Evolutionary conservation across 2,113 vertebrate species (phyloP), one percentile per base, ranked within the genome.

Genomic region (Microcebus murinus): DNA sequence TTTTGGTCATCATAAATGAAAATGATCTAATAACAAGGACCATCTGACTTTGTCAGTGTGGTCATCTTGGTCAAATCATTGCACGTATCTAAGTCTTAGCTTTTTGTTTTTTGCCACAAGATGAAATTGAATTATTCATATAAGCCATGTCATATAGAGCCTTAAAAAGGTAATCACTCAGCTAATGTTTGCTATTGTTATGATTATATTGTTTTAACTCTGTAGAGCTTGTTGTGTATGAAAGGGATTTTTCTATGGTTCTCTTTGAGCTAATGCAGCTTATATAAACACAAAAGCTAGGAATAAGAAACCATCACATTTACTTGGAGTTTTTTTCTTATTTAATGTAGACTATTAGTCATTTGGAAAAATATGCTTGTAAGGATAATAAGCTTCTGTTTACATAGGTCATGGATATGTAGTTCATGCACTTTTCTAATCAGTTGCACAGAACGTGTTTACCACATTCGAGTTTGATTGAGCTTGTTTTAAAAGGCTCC

Each of bases 401-500:
- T 91, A 55, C 55, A 93, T 65, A 45, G 20, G 3, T 21, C 18
- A 71, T 11, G 76, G 34, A 27, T 73, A 67, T 74, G 91, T 76
- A 52, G 10, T 45, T 29, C 31, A 45, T 31, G 18, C 8, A 9
- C n/a, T 50, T 86, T 87, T 42, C n/a, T 95, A 76, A 83, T 95
- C 55, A 93, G 52, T 59, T 91, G 50, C 15, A 34, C 59, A 87
- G 63, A 82, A 94, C 71, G 18, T 86, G 11, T 68, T 84, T 36
- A 81, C 11, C 89, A 9, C 50, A 13, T 92, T 93, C 93, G n/a
- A 11, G 15, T 52, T 86, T 96, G 83, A 91, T 52, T 95, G 55
- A 70, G 15, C 57, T 89, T 96, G 13, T 92, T 83, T 93, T 59
- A 65, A 71, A 94, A 92, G 48, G 50, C 36, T 91, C 14, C 14